Evolutionary conservation across 23 tunicate genomes (phyloP).

Genomic region (Oikopleura dioica): DNA sequence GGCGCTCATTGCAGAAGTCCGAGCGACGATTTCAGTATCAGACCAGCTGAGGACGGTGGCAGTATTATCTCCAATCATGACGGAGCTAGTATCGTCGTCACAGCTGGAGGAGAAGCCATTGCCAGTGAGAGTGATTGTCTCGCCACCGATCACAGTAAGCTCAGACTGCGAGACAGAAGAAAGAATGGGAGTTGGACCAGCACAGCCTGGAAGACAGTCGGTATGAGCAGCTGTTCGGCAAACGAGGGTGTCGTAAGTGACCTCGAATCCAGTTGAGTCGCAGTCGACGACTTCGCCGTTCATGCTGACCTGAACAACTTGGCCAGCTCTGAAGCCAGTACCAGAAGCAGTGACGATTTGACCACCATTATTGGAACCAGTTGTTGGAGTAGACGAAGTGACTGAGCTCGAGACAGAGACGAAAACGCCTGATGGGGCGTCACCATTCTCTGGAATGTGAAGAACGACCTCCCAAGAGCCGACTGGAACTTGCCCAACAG

Average conservation of each 20-base stretch:
- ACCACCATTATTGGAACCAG: not conserved
- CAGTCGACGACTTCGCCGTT: not conserved
- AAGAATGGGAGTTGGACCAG: too few relatives aligned
- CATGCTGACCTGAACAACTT: not conserved
- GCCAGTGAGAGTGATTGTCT: too few relatives aligned
- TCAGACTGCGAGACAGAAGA: too few relatives aligned
- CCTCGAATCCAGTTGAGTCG: not conserved
- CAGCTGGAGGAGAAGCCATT: too few relatives aligned
- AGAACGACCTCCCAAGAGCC: not conserved
- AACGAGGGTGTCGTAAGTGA: not conserved
- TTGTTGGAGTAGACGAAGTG: not conserved
- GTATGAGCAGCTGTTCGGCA: not conserved
- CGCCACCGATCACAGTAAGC: too few relatives aligned
- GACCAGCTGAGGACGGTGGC: too few relatives aligned
- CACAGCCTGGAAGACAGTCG: too few relatives aligned
- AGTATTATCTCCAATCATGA: too few relatives aligned
- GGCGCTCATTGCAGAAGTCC: too few relatives aligned
- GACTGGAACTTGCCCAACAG: not conserved
- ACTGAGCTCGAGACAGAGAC: not conserved
- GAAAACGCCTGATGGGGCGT: not conserved
- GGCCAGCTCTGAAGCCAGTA: not conserved
- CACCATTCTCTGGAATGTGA: not conserved
- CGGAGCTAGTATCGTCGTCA: too few relatives aligned
- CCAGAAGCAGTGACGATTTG: not conserved
- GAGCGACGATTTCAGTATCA: too few relatives aligned